Base-by-base conservation (phyloP, 2,797 vertebrate species). In the Tachyglossus aculeatus region DNA sequence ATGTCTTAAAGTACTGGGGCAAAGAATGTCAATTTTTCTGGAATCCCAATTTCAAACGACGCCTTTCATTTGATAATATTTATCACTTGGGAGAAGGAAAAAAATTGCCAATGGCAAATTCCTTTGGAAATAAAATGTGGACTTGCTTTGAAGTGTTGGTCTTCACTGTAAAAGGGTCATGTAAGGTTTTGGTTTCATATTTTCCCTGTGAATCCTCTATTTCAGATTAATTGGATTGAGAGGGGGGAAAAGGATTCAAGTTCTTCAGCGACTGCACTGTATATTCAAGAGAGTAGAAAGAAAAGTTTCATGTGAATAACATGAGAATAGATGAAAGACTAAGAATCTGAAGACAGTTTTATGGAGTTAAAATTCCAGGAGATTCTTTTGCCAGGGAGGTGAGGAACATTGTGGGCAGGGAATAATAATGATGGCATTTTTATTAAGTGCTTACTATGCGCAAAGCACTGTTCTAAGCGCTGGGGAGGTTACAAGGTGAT, bases 181-280 rank as follows among this genome's bases (percentile, higher is more conserved):
- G 11, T 51, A 51, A 55, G 44, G 60, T 50, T 69, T 78, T 56
- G 3, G 44, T 60, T 68, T 68, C 43, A 68, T 47, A 56, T 44
- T 16, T 40, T 9, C 29, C 18, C 6, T 25, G 13, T 32, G 37
- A 59, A 65, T 47, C 31, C 27, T 61, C 2, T 57, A 6, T 7
- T 47, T 47, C n/a, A 52, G 24, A 24, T 53, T 56, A 48, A 57
- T 4, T 38, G 19, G 57, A 47, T 21, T 36, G 41, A 53, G 7
- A 24, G 24, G 29, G 3, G 9, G 10, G 2, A 8, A 67, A 57
- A 36, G 36, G 21, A 19, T 4, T n/a, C 24, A 6, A 3, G 1
- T 55, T 56, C 4, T 24, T 45, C 25, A n/a, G 5, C 22, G 15
- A 58, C 54, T 51, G 24, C 43, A 41, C 21, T 14, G 43, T 52